A percentile compares a stretch with the other conserved stretches of the same genome.
Evolutionary conservation across 2,888 invertebrate species (phyloP).

Genomic region (Aelia acuminata): DNA sequence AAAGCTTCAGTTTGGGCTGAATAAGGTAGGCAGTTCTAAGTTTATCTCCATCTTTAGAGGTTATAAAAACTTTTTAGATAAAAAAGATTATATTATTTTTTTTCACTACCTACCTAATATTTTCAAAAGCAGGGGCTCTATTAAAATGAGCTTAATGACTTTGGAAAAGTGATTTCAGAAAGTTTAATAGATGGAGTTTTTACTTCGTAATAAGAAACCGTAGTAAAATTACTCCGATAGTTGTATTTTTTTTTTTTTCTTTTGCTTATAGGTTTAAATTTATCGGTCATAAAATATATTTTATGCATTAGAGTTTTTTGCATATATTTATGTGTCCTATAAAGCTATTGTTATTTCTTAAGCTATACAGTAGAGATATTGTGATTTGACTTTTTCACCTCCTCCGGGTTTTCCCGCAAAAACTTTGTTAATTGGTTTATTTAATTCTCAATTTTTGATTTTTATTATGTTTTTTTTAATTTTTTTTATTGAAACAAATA

Average conservation of each 20-base stretch:
- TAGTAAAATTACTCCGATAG: neutral
- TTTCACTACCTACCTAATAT: neutral
- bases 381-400: too few species aligned
- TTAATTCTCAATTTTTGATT: too few species aligned
- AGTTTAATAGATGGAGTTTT: neutral
- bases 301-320: too few species aligned
- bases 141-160: neutral
- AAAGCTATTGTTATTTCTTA: too few species aligned
- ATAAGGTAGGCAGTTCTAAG: neutral
- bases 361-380: too few species aligned
- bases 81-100: neutral
- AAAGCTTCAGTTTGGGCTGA: neutral
- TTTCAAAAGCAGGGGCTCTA: neutral
- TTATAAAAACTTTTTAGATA: neutral
- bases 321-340: too few species aligned
- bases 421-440: too few species aligned
- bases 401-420: too few species aligned
- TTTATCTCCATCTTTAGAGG: neutral
- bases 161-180: slow-evolving; percentile 13
- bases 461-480: too few species aligned
- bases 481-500: too few species aligned
- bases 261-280: too few species aligned
- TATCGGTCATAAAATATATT: too few species aligned
- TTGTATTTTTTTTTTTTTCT: neutral
- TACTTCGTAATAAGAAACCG: neutral